These are phyloP conservation scores for Macrotrachela quadricornifera DNA, from an alignment of 1,140 invertebrate species.

Conservation along the genomic window DNA sequence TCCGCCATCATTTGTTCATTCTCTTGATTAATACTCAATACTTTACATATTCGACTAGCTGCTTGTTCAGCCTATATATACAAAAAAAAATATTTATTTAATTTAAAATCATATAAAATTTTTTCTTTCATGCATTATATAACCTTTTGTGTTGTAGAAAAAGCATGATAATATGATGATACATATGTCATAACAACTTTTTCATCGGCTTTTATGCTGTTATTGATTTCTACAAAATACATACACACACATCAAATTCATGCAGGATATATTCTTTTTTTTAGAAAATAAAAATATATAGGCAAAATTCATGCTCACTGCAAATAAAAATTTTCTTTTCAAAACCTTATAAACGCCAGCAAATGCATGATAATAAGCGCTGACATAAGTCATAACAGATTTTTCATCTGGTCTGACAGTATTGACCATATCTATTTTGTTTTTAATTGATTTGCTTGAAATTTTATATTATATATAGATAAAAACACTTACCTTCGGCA, in stretches of 20 bases:
- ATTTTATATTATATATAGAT: background rate
- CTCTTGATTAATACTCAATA: conserved; percentile 96
- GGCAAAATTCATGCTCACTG: background rate
- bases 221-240: conserved; percentile 67
- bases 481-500: conserved; percentile 66
- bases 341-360: conserved; percentile 94
- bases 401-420: conserved; percentile 93
- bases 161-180: conserved; percentile 98
- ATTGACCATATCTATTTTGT: conserved; percentile 71
- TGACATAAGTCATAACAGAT: conserved; percentile 98
- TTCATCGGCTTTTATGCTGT: conserved; percentile 92
- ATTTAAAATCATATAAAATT: background rate
- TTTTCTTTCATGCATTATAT: background rate
- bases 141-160: conserved; percentile 97
- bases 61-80: conserved; percentile 77
- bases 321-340: background rate
- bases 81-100: background rate
- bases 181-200: conserved; percentile 98
- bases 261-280: background rate
- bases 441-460: background rate
- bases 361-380: conserved; percentile 98
- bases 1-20: conserved; percentile 99
- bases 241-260: background rate
- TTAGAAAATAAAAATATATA: background rate
- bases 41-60: conserved; percentile 96